A percentile compares a stretch with the other conserved stretches of the same genome.
phyloP scores from a whole-genome alignment of 2,797 vertebrate species.

The Rhinella marina region DNA sequence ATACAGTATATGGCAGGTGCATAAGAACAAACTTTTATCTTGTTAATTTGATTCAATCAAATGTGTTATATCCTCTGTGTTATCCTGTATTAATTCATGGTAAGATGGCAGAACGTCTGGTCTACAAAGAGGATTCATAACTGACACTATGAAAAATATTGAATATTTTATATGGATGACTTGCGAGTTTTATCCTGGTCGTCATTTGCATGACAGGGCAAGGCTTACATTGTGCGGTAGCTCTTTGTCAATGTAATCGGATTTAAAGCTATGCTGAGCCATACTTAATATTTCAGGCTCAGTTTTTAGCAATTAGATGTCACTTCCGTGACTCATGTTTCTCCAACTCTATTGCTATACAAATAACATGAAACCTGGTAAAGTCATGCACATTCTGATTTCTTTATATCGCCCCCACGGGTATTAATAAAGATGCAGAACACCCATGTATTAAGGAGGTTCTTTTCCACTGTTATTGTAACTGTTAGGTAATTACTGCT shows the following conservation, averaged over 20 bases:
- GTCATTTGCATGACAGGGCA: conserved; percentile 10
- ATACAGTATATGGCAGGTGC: neutral
- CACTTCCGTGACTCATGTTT: neutral
- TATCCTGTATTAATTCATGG: conserved; percentile 4
- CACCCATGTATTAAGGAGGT: neutral
- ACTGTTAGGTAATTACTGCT: conserved; percentile 2
- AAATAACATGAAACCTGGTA: conserved; percentile 6
- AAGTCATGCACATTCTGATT: neutral
- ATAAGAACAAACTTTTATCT: conserved; percentile 13
- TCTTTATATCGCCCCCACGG: neutral
- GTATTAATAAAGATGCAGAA: neutral
- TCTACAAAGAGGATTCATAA: conserved; percentile 33
- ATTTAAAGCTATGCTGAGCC: conserved; percentile 30
- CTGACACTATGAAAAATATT: conserved; percentile 6
- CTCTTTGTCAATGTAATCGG: conserved; percentile 25
- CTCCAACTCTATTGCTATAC: neutral
- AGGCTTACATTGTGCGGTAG: neutral
- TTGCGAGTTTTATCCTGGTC: conserved; percentile 6
- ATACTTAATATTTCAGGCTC: conserved; percentile 20
- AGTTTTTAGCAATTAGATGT: conserved; percentile 28
- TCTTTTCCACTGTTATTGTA: conserved; percentile 8
- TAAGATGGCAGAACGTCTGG: conserved; percentile 14
- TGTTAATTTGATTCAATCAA: conserved; percentile 39
- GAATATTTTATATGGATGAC: conserved; percentile 32
- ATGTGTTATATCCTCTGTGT: conserved; percentile 31